Conservation (phyloP, 2,888 invertebrate species). For the Embidobia sp. region DNA sequence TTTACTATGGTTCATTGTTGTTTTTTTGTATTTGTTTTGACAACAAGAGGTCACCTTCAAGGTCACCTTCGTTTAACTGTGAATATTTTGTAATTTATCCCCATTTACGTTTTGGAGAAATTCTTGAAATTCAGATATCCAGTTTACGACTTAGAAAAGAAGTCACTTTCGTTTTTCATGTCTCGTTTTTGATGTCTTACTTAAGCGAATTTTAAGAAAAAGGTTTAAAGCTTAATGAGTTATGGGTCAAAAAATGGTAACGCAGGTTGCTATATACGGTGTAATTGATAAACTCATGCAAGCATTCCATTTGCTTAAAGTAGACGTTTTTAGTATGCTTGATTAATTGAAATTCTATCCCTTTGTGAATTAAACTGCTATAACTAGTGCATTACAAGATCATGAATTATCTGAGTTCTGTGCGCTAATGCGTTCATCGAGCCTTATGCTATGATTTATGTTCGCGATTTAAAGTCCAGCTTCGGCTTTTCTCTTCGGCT, state of each 20-base stretch:
- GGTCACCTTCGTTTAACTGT: too few relatives aligned
- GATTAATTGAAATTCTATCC: constrained; percentile 68
- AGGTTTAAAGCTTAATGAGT: neutral
- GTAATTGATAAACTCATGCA: constrained; percentile 40
- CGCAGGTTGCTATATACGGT: constrained; percentile 25
- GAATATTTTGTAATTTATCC: too few relatives aligned
- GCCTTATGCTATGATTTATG: constrained; percentile 59
- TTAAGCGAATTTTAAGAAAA: too few relatives aligned
- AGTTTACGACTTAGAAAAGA: too few relatives aligned
- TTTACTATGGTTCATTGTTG: too few relatives aligned
- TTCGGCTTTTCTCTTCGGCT: constrained; percentile 7
- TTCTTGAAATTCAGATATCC: too few relatives aligned
- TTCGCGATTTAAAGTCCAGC: constrained; percentile 50
- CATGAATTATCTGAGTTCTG: constrained; percentile 65
- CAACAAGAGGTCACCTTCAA: too few relatives aligned
- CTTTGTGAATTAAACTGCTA: constrained; percentile 69
- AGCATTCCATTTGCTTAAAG: constrained; percentile 45
- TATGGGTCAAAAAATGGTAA: constrained; percentile 12
- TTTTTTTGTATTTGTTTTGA: too few relatives aligned
- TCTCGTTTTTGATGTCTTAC: too few relatives aligned
- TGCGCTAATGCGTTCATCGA: constrained; percentile 65
- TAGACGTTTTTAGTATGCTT: constrained; percentile 41
- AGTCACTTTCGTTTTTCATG: too few relatives aligned
- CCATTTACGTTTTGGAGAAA: too few relatives aligned
- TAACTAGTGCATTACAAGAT: constrained; percentile 66